These are phyloP conservation scores for Ditylenchus dipsaci DNA, from an alignment of 1,140 invertebrate species.

Conservation along the genomic window DNA sequence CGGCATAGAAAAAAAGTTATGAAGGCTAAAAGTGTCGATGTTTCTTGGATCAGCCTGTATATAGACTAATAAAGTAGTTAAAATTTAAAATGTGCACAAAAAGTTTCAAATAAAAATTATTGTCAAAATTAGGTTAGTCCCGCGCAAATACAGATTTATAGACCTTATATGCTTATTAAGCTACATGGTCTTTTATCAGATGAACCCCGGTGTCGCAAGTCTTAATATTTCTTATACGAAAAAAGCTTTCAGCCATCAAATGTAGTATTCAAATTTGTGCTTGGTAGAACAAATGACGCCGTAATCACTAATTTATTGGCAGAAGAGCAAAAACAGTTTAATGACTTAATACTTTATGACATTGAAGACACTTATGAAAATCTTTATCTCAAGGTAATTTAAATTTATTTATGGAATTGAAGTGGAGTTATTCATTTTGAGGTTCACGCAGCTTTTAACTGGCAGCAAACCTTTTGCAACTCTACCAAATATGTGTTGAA, in stretches of 20 bases:
- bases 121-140: no score
- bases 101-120: no score
- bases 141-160: no score
- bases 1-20: no score
- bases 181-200: no score
- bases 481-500: constrained; percentile 22
- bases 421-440: neutral
- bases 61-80: no score
- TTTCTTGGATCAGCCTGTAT: no score
- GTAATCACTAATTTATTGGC: constrained; percentile 1
- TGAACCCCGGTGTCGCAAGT: no score
- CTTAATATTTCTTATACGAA: no score
- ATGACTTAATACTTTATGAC: constrained; percentile 29
- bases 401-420: neutral
- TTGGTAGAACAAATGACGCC: constrained; percentile 10
- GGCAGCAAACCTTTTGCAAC: constrained; percentile 23
- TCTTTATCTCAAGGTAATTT: constrained; percentile 26
- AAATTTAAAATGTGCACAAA: no score
- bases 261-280: constrained; percentile 10
- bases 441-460: constrained; percentile 23
- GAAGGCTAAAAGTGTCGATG: no score
- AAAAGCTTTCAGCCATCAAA: constrained; percentile 2
- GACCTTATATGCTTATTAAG: no score
- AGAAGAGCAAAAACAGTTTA: constrained; percentile 16
- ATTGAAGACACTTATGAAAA: constrained; percentile 28